Evolutionary conservation across 2,797 vertebrate genomes (phyloP).

Genomic region (Mormyrus hasselquistii): DNA sequence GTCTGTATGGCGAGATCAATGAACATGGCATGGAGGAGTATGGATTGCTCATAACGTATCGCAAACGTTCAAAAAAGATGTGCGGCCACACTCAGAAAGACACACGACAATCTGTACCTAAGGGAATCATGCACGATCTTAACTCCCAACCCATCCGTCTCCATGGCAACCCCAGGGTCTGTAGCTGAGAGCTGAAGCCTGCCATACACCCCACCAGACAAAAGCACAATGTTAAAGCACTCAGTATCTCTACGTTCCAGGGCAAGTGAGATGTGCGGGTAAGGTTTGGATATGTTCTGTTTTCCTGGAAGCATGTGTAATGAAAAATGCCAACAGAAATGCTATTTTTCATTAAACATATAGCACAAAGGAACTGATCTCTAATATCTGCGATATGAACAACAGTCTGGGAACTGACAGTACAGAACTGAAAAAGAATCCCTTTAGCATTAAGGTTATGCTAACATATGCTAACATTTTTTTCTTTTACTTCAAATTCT

Average conservation of each 20-base stretch:
- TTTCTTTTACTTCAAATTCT: background rate
- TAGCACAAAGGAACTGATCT: background rate
- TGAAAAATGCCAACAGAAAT: background rate
- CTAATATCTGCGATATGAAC: background rate
- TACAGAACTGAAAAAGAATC: background rate
- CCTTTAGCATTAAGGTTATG: background rate
- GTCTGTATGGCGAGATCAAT: background rate
- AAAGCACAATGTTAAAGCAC: constrained; percentile 11
- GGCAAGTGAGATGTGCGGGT: background rate
- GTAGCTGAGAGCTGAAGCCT: constrained; percentile 24
- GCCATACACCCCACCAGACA: constrained; percentile 26
- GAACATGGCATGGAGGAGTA: background rate
- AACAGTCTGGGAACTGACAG: background rate
- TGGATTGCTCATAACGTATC: background rate
- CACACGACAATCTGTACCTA: constrained; percentile 26
- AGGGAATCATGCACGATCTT: constrained; percentile 37
- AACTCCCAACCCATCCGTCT: constrained; percentile 35
- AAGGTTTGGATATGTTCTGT: background rate
- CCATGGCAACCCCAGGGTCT: constrained; percentile 49
- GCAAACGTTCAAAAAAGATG: background rate
- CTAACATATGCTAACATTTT: background rate
- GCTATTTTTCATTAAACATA: background rate
- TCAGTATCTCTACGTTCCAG: constrained; percentile 4
- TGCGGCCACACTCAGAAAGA: background rate
- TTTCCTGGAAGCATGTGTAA: background rate